Base-by-base conservation (phyloP, 2,888 invertebrate genomes). In the Yponomeuta malinellus region DNA sequence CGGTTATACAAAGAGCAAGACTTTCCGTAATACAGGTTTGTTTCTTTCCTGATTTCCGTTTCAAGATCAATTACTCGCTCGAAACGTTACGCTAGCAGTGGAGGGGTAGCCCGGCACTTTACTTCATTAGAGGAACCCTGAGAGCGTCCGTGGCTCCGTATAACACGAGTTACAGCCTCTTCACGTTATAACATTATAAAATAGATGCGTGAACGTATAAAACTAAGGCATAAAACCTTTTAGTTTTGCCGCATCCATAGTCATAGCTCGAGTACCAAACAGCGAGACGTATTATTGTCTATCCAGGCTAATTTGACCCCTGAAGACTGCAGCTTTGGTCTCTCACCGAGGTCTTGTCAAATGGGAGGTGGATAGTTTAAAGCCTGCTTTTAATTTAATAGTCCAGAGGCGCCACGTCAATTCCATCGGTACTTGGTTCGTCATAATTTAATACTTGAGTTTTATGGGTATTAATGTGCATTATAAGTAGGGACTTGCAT, bases 181-280 rank as follows among this genome's bases (percentile, higher is more conserved):
- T 70, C 63, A 63, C 10, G 48, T 43, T 37, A 63, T 63, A 70
- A 70, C 70, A 63, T 43, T 70, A 70, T 74, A 76, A 76, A 74
- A 76, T 77, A 75, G 78, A 70, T 70, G 70, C 70, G 70, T 77
- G 74, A 77, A 77, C 75, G 76, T 75, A 79, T 80, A 79, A 77
- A 80, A 79, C 79, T 79, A 59, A 59, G 52, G 15, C 15, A 80
- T 81, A 81, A 80, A 82, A 80, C 81, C 79, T 83, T 83, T 83
- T 76, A 79, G 77, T 78, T 72, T 67, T 72, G 74, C 79, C 79
- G 78, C 76, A 72, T 75, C 74, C 72, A 76, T 73, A 76, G 74
- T 73, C 75, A 74, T 74, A 75, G 76, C 77, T 79, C 75, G 78
- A 82, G 83, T 81, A 81, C 76, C 77, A 80, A 82, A 80, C 80